Evolutionary conservation across 2,888 invertebrate species (phyloP).

Genomic region (Taenaris catops): DNA sequence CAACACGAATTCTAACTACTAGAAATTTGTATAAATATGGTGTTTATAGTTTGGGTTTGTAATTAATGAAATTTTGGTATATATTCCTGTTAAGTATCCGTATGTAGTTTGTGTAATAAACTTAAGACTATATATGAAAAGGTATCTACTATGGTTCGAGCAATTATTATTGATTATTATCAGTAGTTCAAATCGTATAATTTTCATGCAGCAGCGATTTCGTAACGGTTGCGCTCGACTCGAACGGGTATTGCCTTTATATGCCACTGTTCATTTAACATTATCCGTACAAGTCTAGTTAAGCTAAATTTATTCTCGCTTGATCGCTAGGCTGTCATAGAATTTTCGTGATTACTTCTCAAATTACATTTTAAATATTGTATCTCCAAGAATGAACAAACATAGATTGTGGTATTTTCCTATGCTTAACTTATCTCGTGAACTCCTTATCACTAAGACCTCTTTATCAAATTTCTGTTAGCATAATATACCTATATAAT

Average conservation of each 20-base stretch:
- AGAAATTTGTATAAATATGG: too few species aligned
- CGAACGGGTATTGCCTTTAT: constrained; percentile 73
- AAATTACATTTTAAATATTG: too few species aligned
- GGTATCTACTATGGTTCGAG: constrained; percentile 11
- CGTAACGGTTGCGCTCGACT: constrained; percentile 76
- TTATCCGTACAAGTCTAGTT: constrained; percentile 34
- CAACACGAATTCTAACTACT: constrained; percentile 1
- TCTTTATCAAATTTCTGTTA: constrained; percentile 57
- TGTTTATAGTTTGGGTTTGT: too few species aligned
- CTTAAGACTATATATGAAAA: too few species aligned
- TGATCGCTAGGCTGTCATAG: too few species aligned
- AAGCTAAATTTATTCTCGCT: too few species aligned
- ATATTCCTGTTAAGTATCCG: too few species aligned
- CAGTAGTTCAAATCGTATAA: constrained; percentile 26
- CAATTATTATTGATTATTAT: constrained; percentile 20
- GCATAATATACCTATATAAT: constrained; percentile 23
- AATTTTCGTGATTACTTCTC: too few species aligned
- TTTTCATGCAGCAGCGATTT: constrained; percentile 76
- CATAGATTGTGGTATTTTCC: constrained; percentile 47
- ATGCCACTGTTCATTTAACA: constrained; percentile 51
- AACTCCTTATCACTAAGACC: constrained; percentile 68
- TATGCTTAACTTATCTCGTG: constrained; percentile 68
- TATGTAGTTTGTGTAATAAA: too few species aligned
- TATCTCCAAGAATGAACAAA: constrained; percentile 3
- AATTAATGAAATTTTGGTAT: too few species aligned